A percentile compares a stretch with the other conserved stretches of the same genome.
phyloP scores from a whole-genome alignment of 2,888 invertebrate species.

The Cephus rjabovi region DNA sequence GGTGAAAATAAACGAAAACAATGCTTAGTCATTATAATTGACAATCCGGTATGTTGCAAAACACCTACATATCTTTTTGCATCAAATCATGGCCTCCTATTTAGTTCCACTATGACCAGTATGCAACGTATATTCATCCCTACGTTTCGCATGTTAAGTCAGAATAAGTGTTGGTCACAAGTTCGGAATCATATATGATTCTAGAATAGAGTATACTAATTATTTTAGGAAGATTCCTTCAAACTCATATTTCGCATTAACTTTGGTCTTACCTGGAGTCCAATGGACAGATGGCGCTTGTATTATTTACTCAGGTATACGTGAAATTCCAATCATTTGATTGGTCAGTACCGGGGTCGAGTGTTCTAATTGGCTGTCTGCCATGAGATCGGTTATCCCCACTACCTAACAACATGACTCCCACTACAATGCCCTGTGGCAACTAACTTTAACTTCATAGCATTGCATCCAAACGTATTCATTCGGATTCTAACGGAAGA shows the following conservation, averaged over 20 bases:
- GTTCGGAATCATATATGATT: background rate
- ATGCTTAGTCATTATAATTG: background rate
- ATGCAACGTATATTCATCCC: too few relatives aligned
- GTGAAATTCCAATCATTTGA: background rate
- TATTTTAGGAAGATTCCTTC: background rate
- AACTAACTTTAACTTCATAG: slow-evolving; percentile 2
- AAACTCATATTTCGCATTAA: background rate
- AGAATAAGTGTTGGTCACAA: too few relatives aligned
- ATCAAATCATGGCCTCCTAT: too few relatives aligned
- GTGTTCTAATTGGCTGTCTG: slow-evolving; percentile 1
- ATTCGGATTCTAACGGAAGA: background rate
- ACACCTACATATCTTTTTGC: background rate
- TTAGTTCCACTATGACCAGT: too few relatives aligned
- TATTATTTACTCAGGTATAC: background rate
- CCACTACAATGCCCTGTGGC: background rate
- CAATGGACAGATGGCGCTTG: background rate
- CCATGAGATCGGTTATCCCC: slow-evolving; percentile 5
- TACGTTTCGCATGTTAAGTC: too few relatives aligned
- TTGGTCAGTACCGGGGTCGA: background rate
- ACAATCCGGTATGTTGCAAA: background rate
- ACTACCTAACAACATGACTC: background rate
- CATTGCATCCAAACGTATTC: background rate
- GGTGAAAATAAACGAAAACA: background rate
- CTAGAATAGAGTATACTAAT: background rate
- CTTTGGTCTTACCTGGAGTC: background rate